Evolutionary conservation across 2,888 invertebrate species (phyloP).

Genomic region (Drosophila antonietae): DNA sequence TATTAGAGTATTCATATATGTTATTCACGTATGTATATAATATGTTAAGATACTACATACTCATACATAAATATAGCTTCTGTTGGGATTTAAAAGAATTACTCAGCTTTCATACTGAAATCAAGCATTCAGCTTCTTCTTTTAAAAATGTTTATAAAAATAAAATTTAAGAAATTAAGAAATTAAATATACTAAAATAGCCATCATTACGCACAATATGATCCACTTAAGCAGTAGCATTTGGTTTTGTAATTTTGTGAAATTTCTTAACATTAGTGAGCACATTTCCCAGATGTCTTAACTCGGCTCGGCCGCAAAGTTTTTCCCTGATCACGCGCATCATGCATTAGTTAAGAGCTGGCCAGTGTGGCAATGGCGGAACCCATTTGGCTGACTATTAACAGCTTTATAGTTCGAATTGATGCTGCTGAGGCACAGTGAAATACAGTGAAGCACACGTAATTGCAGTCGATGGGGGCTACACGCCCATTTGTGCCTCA

Average conservation of each 20-base stretch:
- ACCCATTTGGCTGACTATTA: constrained; percentile 41
- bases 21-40: too few relatives aligned
- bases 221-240: constrained; percentile 15
- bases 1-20: too few relatives aligned
- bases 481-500: constrained; percentile 48
- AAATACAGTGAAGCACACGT: constrained; percentile 11
- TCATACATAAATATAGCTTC: too few relatives aligned
- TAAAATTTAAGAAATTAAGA: neutral
- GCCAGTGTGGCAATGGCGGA: constrained; percentile 46
- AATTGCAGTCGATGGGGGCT: constrained; percentile 37
- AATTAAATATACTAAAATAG: constrained; percentile 8
- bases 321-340: constrained; percentile 37
- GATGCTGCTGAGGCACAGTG: neutral
- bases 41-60: neutral
- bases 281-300: constrained; percentile 45
- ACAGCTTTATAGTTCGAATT: constrained; percentile 19
- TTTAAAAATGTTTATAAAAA: neutral
- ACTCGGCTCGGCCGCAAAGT: constrained; percentile 5
- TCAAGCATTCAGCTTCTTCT: neutral
- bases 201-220: constrained; percentile 19
- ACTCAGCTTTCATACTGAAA: neutral
- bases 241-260: constrained; percentile 26
- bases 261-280: constrained; percentile 23
- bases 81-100: too few relatives aligned
- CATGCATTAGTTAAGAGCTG: constrained; percentile 22